Percentiles rank a stretch among this genome's conserved stretches.
These are phyloP conservation scores for Opisthograptis luteolata DNA, from an alignment of 2,888 invertebrate species.

Conservation along the genomic window DNA sequence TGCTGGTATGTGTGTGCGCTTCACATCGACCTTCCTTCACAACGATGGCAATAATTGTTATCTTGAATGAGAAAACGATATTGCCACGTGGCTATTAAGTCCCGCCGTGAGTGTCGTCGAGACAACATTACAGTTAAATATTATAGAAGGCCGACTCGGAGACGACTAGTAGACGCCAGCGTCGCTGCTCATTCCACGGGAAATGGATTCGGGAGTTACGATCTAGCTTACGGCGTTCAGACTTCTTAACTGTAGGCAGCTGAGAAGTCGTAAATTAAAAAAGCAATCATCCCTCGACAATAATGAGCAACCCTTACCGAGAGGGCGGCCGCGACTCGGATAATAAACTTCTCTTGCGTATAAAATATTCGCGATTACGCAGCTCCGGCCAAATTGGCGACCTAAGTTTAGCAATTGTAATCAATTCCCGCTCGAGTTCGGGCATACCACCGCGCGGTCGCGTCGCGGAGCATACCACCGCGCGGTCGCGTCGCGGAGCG, in stretches of 20 bases:
- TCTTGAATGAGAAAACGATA: too few relatives aligned
- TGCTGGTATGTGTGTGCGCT: too few relatives aligned
- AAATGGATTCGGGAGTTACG: constrained; percentile 10
- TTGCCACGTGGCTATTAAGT: too few relatives aligned
- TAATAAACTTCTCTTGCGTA: constrained; percentile 26
- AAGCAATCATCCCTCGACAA: constrained; percentile 19
- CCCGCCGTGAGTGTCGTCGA: too few relatives aligned
- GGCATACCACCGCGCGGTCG: background rate
- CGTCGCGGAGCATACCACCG: background rate
- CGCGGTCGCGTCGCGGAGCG: too few relatives aligned
- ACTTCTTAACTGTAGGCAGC: background rate
- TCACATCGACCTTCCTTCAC: too few relatives aligned
- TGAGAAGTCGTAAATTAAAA: constrained; percentile 20
- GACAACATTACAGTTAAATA: too few relatives aligned
- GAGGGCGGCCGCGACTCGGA: constrained; percentile 1
- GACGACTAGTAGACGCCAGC: too few relatives aligned
- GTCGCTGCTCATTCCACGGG: background rate
- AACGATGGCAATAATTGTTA: too few relatives aligned
- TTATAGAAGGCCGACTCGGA: too few relatives aligned
- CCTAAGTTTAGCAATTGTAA: constrained; percentile 34
- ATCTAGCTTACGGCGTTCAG: background rate
- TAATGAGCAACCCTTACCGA: constrained; percentile 21
- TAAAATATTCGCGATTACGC: constrained; percentile 27
- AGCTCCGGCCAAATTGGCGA: constrained; percentile 26
- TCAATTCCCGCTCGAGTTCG: constrained; percentile 5